Conservation (phyloP, 2,888 invertebrate genomes). For the Rhamphomyia laevipes region DNA sequence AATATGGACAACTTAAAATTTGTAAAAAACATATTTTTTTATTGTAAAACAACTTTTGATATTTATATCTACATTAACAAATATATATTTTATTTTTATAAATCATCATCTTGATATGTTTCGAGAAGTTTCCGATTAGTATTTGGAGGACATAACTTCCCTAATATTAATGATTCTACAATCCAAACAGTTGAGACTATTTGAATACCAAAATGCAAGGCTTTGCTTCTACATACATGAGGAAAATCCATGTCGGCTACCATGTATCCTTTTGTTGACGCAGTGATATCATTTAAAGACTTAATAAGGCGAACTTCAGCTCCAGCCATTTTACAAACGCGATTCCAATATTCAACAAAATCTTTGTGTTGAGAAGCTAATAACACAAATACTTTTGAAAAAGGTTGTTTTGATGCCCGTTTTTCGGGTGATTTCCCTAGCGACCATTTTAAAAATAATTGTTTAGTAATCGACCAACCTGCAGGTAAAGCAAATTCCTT, state of each 20-base stretch:
- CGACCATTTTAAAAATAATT: slow-evolving; percentile 36
- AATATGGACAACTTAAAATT: too few relatives aligned
- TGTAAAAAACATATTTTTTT: too few relatives aligned
- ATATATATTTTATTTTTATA: too few relatives aligned
- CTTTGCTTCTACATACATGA: slow-evolving; percentile 40
- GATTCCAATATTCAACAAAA: slow-evolving; percentile 49
- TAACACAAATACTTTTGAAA: slow-evolving; percentile 41
- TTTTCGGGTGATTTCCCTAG: slow-evolving; percentile 25
- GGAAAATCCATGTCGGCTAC: slow-evolving; percentile 54
- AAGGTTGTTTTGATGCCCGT: slow-evolving; percentile 36
- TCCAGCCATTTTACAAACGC: slow-evolving; percentile 47
- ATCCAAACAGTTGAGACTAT: slow-evolving; percentile 59
- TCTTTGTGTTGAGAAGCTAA: slow-evolving; percentile 43
- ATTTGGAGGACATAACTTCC: slow-evolving; percentile 40
- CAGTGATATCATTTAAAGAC: slow-evolving; percentile 39
- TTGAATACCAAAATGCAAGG: slow-evolving; percentile 47
- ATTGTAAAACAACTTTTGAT: too few relatives aligned
- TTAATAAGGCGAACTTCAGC: slow-evolving; percentile 41
- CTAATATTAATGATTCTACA: slow-evolving; percentile 54
- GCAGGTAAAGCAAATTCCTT: slow-evolving; percentile 46
- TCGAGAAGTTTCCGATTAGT: slow-evolving; percentile 38
- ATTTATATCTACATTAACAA: too few relatives aligned
- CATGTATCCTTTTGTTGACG: slow-evolving; percentile 40
- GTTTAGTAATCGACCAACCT: slow-evolving; percentile 46
- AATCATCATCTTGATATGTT: slow-evolving; percentile 17